Percentiles rank a stretch among this genome's conserved stretches.
Conservation (phyloP, 2,113 vertebrate species). For the Ammodytes dubius region DNA sequence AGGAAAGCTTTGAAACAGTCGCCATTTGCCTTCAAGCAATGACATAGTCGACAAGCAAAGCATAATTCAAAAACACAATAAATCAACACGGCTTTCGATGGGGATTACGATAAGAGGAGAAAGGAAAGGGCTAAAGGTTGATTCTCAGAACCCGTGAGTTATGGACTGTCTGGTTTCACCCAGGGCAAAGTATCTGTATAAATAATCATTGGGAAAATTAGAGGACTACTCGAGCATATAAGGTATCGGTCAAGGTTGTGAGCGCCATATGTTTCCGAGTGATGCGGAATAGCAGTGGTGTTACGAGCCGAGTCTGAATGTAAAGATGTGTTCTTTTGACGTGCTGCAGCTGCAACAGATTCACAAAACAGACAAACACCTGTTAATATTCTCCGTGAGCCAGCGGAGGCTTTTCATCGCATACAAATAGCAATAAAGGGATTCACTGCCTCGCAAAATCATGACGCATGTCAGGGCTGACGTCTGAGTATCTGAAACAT, state of each 20-base stretch:
- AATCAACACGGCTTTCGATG: constrained; percentile 55
- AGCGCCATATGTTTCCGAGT: constrained; percentile 72
- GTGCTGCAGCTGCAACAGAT: constrained; percentile 72
- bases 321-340: constrained; percentile 51
- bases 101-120: constrained; percentile 58
- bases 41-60: constrained; percentile 42
- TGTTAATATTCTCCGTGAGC: constrained; percentile 69
- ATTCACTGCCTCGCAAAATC: constrained; percentile 65
- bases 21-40: constrained; percentile 40
- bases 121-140: background rate
- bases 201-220: constrained; percentile 76
- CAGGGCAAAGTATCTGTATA: constrained; percentile 70
- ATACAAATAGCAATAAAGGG: constrained; percentile 74
- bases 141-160: constrained; percentile 65
- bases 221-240: constrained; percentile 49
- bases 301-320: constrained; percentile 62
- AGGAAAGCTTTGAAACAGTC: constrained; percentile 49
- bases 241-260: constrained; percentile 65
- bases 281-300: constrained; percentile 53
- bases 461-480: constrained; percentile 54
- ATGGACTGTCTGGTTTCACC: constrained; percentile 58
- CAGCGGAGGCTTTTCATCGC: constrained; percentile 54
- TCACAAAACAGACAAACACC: constrained; percentile 81
- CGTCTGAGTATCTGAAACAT: constrained; percentile 57
- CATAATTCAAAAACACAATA: constrained; percentile 56